Percentiles rank a stretch among this genome's conserved stretches.
Evolutionary conservation across 2,888 invertebrate genomes (phyloP).

Genomic region (Augiades crinisus): DNA sequence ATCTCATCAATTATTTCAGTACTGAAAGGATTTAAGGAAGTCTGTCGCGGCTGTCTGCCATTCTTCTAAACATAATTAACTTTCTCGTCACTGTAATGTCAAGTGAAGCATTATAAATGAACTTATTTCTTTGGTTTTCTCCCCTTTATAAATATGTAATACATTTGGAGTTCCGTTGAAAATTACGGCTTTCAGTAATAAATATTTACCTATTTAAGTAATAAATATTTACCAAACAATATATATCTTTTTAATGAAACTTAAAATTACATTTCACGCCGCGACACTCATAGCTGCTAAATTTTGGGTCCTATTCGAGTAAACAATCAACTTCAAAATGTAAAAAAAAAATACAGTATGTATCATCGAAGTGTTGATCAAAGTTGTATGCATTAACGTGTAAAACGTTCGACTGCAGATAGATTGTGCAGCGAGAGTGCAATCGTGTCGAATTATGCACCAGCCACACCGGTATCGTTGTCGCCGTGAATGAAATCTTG

Average conservation of each 20-base stretch:
- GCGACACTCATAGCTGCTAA: not conserved
- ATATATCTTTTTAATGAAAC: no score
- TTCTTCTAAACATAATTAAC: conserved; percentile 56
- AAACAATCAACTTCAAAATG: not conserved
- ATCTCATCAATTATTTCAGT: conserved; percentile 60
- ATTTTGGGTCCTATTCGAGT: no score
- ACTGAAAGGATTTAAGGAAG: conserved; percentile 58
- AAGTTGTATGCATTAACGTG: conserved; percentile 9
- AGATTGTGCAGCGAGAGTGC: conserved; percentile 19
- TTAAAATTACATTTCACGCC: no score
- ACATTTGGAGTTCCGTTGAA: not conserved
- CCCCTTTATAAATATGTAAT: conserved; percentile 8
- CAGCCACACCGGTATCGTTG: conserved; percentile 16
- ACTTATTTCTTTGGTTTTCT: conserved; percentile 36
- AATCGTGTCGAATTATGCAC: conserved; percentile 22
- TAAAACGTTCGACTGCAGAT: conserved; percentile 16
- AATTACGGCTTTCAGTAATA: not conserved
- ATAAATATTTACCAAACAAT: no score
- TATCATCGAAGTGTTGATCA: not conserved
- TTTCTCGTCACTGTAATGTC: conserved; percentile 55
- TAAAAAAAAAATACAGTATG: no score
- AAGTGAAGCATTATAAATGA: conserved; percentile 55
- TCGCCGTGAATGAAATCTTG: conserved; percentile 23
- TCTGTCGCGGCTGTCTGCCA: conserved; percentile 55
- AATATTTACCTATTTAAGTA: no score